Percentiles rank a stretch among this genome's conserved stretches.
phyloP scores from a whole-genome alignment of 2,113 vertebrate species.

The Neolamprologus devosi region DNA sequence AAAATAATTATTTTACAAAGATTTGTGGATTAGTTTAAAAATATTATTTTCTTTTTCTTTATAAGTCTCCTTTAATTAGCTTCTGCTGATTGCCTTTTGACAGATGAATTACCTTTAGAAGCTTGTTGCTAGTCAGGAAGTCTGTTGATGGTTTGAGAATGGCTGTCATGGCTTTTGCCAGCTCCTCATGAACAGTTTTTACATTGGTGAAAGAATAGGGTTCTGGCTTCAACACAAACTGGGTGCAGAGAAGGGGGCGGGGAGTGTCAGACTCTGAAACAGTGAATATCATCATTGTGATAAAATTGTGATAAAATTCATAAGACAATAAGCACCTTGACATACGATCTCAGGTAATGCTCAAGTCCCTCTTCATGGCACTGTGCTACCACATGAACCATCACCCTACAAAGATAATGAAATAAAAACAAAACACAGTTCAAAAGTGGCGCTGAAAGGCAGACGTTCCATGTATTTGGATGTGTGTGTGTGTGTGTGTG shows the following conservation, averaged over 20 bases:
- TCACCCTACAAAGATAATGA: conserved; percentile 77
- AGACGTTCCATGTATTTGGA: background rate
- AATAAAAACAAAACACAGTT: background rate
- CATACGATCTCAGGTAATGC: conserved; percentile 89
- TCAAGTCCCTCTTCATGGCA: conserved; percentile 96
- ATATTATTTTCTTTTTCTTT: background rate
- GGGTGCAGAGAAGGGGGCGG: background rate
- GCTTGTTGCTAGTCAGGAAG: conserved; percentile 94
- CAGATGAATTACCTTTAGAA: conserved; percentile 83
- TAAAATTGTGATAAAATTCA: background rate
- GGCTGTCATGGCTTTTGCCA: conserved; percentile 92
- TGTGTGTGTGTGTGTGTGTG: background rate
- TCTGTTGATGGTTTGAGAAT: conserved; percentile 96
- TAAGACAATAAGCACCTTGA: conserved; percentile 76
- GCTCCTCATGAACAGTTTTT: conserved; percentile 92
- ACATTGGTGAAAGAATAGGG: conserved; percentile 73
- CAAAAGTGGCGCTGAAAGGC: background rate
- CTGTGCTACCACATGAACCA: conserved; percentile 96
- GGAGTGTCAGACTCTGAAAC: background rate
- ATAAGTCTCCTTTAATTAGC: background rate
- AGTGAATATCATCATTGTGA: background rate
- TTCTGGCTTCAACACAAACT: conserved; percentile 94
- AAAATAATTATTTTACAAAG: background rate
- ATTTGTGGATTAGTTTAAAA: background rate
- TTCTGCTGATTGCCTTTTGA: background rate